phyloP scores from a whole-genome alignment of 2,888 invertebrate species.

The Stenichneumon culpator region DNA sequence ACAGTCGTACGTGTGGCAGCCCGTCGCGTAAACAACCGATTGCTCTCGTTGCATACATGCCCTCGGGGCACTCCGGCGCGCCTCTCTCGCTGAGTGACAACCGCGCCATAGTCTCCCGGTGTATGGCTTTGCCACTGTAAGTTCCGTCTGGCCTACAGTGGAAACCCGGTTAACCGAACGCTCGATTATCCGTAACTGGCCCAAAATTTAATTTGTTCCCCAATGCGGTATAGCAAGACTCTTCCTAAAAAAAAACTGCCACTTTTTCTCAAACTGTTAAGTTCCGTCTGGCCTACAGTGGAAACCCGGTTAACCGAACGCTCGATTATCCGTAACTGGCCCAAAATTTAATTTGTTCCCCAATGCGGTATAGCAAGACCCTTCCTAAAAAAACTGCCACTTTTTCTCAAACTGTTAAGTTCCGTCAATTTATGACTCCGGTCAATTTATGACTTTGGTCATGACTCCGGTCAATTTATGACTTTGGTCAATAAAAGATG shows the following conservation, averaged over 20 bases:
- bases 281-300: neutral
- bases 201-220: neutral
- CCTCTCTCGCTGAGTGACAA: neutral
- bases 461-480: no score
- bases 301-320: no score
- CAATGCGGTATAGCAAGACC: no score
- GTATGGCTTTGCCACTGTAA: constrained; percentile 5
- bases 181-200: no score
- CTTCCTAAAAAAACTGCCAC: neutral
- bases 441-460: no score
- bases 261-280: neutral
- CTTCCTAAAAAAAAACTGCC: no score
- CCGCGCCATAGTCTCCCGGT: neutral
- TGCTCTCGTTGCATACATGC: constrained; percentile 4
- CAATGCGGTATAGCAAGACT: no score
- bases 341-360: neutral
- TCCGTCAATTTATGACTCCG: neutral
- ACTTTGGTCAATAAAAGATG: no score
- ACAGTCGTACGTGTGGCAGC: constrained; percentile 5
- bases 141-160: neutral
- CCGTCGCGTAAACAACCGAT: constrained; percentile 19
- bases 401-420: neutral
- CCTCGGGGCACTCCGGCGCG: neutral
- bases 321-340: no score
- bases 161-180: no score